Evolutionary conservation across 2,888 invertebrate species (phyloP).

Genomic region (Lordiphosa andalusiaca): DNA sequence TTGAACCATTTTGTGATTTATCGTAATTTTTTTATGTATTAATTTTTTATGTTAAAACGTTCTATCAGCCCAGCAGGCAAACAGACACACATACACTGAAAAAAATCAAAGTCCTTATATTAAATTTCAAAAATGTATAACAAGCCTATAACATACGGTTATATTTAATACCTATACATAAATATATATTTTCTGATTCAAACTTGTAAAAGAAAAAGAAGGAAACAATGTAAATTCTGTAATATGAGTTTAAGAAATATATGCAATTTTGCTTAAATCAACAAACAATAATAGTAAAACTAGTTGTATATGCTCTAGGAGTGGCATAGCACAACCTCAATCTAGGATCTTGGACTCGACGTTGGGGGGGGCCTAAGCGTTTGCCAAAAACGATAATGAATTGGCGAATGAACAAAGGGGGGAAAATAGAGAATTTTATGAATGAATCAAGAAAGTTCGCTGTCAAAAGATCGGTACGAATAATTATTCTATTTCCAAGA

Average conservation of each 20-base stretch:
- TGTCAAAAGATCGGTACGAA: too few species aligned
- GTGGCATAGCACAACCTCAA: too few species aligned
- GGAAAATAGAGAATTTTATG: too few species aligned
- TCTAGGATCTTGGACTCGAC: too few species aligned
- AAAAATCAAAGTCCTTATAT: conserved; percentile 16
- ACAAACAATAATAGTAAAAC: not conserved
- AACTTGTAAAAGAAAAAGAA: conserved; percentile 35
- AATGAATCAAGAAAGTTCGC: too few species aligned
- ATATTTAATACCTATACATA: conserved; percentile 29
- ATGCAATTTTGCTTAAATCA: conserved; percentile 58
- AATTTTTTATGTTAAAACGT: conserved; percentile 36
- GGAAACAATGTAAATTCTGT: conserved; percentile 38
- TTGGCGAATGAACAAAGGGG: too few species aligned
- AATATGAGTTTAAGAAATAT: conserved; percentile 45
- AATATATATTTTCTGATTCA: conserved; percentile 63
- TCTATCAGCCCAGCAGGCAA: conserved; percentile 7
- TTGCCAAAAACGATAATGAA: too few species aligned
- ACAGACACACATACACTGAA: conserved; percentile 11
- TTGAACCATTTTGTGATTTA: conserved; percentile 69
- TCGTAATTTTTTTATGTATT: conserved; percentile 59
- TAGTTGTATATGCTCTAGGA: too few species aligned
- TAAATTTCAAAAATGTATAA: conserved; percentile 12
- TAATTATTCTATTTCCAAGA: too few species aligned
- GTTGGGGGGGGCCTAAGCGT: too few species aligned
- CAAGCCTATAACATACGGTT: conserved; percentile 10